Evolutionary conservation across 2,797 vertebrate species (phyloP), one percentile per base, ranked within the genome.

Genomic region (Anniella stebbinsi): DNA sequence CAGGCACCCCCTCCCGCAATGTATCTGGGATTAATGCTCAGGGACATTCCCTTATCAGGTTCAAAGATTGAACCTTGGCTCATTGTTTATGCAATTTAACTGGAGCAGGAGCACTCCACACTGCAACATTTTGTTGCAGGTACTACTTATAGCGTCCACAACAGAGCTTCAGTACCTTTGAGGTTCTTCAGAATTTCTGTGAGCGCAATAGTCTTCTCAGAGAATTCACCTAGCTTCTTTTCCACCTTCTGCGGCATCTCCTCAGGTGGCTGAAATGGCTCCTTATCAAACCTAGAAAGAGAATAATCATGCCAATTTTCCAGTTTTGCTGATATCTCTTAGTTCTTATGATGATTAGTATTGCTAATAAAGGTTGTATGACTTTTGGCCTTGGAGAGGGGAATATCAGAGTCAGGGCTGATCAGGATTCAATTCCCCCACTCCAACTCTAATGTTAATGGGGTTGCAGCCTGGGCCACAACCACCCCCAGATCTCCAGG

Each of bases 271-370:
- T 90, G 86, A 87, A 90, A 90, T 3, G 80, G 72, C 18, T 87
- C 72, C 63, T 84, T 90, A 69, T 77, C 89, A 90, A 90, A 90
- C 28, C 89, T 90, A n/a, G 13, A 90, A 45, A 41, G 33, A 78
- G 18, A 70, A 54, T 10, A n/a, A 83, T 63, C 8, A 10, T 69
- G 13, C 69, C 28, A 38, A 33, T 85, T 80, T 70, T 1, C 51
- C 15, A 41, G 45, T 69, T 66, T 33, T 57, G 66, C 51, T 18
- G 21, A 28, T 57, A 17, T 23, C 45, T 13, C 1, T 38, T 13
- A 45, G 57, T 36, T 17, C 54, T 72, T 81, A 88, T 30, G 28
- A n/a, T 60, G 51, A 17, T 69, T 81, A 72, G 28, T 41, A 3
- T 60, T 82, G 48, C 38, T 57, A 41, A 69, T 63, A 54, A 70